Base-by-base conservation (phyloP, 1,140 invertebrate genomes). In the Arctopsyche grandis region DNA sequence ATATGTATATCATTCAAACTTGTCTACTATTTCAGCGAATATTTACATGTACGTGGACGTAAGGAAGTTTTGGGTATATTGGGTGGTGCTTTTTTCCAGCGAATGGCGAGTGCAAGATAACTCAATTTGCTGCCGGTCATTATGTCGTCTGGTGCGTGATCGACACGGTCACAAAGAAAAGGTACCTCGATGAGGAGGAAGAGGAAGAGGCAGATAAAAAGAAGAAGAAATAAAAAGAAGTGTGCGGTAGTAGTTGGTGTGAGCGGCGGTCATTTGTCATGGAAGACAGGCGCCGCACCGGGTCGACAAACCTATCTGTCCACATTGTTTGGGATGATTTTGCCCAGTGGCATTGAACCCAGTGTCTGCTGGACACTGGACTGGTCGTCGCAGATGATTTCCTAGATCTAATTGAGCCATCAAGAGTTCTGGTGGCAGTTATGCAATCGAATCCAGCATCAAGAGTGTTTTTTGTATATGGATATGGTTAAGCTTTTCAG, bases 271-370 rank as follows among this genome's bases (percentile, higher is more conserved):
- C 74, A 76, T 76, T 76, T 76, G 74, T 76, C 74, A 76, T 76
- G 74, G 74, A 76, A 76, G 74, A 76, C 74, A 76, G 43, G 74
- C 74, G 74, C 29, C 29, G 29, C n/a, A 38, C 56, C 74, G 74
- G 74, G 74, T 76, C 74, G 74, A 76, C 74, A 76, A 76, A 76
- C 74, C 48, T 76, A 76, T 76, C 74, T 76, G 74, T 76, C 74
- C 74, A 76, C 74, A 76, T 58, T 58, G 74, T 76, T 76, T 63
- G 46, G 74, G 26, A 76, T 60, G 74, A 24, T 43, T 46, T 43
- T 74, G 44, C 70, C 14, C 14, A 74, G 46, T 56, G 70, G 56
- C 74, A 58, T 56, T 76, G 74, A 76, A 76, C 74, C 74, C 9
- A 12, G 29, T 56, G 7, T 71, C 69, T 29, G 14, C 63, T 26